Evolutionary conservation across 2,113 vertebrate species (phyloP).

Genomic region (Dascyllus trimaculatus): DNA sequence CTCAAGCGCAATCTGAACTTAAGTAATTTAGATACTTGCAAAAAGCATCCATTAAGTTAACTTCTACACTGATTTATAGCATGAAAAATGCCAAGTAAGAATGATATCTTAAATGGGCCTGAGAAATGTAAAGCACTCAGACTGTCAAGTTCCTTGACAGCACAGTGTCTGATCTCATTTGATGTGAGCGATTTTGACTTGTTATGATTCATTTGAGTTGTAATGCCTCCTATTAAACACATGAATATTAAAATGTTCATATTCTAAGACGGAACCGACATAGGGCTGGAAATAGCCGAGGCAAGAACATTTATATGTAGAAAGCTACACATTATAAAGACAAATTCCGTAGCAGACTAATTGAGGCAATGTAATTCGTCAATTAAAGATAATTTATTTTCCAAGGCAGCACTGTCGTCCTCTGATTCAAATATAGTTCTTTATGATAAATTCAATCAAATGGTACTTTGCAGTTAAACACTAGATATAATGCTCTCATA

Average conservation of each 20-base stretch:
- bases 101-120: neutral
- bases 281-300: conserved; percentile 81
- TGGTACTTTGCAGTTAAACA: conserved; percentile 89
- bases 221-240: conserved; percentile 76
- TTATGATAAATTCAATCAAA: conserved; percentile 90
- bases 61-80: neutral
- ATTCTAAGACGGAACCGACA: conserved; percentile 71
- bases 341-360: conserved; percentile 83
- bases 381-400: conserved; percentile 86
- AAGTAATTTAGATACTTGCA: no score
- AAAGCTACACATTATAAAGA: conserved; percentile 83
- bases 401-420: conserved; percentile 71
- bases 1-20: no score
- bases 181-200: conserved; percentile 46
- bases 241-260: conserved; percentile 80
- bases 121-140: conserved; percentile 20
- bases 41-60: neutral
- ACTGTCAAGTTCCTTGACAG: conserved; percentile 36
- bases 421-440: conserved; percentile 89
- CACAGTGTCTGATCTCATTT: conserved; percentile 35
- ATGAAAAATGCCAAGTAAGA: neutral
- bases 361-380: conserved; percentile 84
- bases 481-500: conserved; percentile 85
- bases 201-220: conserved; percentile 70
- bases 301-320: conserved; percentile 79